phyloP scores from a whole-genome alignment of 1,140 invertebrate species.

The Drosophila pachea region DNA sequence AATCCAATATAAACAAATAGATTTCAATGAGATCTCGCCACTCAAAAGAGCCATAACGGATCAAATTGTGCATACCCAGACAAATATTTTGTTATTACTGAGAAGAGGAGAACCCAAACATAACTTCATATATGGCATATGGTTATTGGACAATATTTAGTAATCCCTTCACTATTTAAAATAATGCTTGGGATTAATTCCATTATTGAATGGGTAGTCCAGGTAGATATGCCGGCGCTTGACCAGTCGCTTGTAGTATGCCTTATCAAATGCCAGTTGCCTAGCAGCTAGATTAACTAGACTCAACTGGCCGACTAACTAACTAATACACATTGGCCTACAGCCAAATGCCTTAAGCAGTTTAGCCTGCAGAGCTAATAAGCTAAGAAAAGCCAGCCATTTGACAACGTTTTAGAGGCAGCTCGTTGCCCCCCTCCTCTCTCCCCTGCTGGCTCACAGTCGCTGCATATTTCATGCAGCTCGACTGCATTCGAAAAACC shows the following conservation, averaged over 20 bases:
- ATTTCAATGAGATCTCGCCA: too few species aligned
- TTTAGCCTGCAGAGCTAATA: conserved; percentile 3
- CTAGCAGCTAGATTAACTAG: conserved; percentile 3
- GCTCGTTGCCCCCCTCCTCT: background rate
- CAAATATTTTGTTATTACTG: too few species aligned
- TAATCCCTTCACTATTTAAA: too few species aligned
- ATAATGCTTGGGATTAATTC: background rate
- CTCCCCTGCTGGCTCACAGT: background rate
- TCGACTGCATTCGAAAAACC: conserved; percentile 37
- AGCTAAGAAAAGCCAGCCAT: conserved; percentile 11
- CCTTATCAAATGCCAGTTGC: conserved; percentile 10
- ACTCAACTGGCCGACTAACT: conserved; percentile 5
- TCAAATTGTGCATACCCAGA: too few species aligned
- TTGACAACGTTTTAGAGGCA: conserved; percentile 10
- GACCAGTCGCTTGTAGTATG: background rate
- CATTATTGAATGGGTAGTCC: conserved; percentile 14
- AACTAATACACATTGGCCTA: background rate
- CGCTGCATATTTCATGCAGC: conserved; percentile 38
- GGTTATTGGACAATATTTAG: too few species aligned
- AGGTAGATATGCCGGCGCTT: background rate
- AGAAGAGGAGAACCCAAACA: too few species aligned
- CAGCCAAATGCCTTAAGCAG: conserved; percentile 16
- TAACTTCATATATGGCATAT: too few species aligned
- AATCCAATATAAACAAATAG: too few species aligned
- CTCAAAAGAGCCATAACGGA: too few species aligned